Percentiles rank a stretch among this genome's conserved stretches.
phyloP scores from a whole-genome alignment of 2,113 vertebrate genomes.

The Bucco capensis region DNA sequence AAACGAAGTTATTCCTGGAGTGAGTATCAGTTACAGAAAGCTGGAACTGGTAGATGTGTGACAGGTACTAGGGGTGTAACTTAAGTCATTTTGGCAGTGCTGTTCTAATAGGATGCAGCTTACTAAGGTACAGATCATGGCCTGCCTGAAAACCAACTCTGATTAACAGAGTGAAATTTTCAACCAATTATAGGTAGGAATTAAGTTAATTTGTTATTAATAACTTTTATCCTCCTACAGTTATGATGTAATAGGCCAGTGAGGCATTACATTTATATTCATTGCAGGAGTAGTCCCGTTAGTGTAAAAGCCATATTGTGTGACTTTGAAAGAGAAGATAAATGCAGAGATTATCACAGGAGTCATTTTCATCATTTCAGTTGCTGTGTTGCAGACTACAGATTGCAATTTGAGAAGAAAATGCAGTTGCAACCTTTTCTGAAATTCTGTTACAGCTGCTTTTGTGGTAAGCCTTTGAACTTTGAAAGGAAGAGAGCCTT shows the following conservation, averaged over 20 bases:
- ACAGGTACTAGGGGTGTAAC: neutral
- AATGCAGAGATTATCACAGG: neutral
- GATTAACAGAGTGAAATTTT: neutral
- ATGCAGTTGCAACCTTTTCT: neutral
- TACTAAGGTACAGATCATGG: neutral
- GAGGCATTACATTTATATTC: neutral
- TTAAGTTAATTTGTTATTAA: neutral
- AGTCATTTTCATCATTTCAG: neutral
- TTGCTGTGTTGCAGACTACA: neutral
- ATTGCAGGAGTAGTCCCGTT: neutral
- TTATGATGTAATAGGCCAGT: neutral
- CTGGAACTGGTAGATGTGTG: neutral
- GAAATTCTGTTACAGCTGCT: neutral
- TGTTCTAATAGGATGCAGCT: neutral
- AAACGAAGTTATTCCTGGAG: neutral
- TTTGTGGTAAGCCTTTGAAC: neutral
- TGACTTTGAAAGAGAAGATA: neutral
- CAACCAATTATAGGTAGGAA: neutral
- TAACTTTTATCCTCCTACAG: neutral
- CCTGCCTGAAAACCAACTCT: neutral
- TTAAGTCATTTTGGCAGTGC: accelerated
- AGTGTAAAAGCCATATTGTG: neutral
- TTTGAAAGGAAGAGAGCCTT: neutral
- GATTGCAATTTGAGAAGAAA: neutral
- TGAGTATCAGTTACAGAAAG: neutral